A percentile compares a stretch with the other conserved stretches of the same genome.
Evolutionary conservation across 1,140 invertebrate species (phyloP).

Genomic region (Rhizoglyphus robini): DNA sequence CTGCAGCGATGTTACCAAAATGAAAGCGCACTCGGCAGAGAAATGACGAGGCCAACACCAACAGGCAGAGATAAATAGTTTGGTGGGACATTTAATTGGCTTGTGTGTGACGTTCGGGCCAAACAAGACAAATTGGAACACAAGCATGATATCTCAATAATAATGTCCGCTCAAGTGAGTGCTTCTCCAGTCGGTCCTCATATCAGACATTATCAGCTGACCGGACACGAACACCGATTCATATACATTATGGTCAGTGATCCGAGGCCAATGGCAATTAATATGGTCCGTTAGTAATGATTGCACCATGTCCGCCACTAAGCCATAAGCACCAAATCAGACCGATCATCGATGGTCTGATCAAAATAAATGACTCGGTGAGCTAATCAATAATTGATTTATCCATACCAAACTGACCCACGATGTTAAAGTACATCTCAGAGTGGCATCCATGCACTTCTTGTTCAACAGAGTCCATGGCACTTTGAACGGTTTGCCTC

Average conservation of each 20-base stretch:
- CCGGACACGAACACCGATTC: neutral
- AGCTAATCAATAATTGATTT: neutral
- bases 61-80: constrained; percentile 8
- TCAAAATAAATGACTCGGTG: neutral
- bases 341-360: too few species aligned
- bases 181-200: neutral
- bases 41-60: neutral
- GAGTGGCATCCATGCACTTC: neutral
- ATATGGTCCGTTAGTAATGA: neutral
- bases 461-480: neutral
- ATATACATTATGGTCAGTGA: neutral
- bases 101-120: neutral
- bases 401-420: neutral
- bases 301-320: neutral
- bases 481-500: neutral
- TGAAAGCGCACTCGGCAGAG: neutral
- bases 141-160: constrained; percentile 5
- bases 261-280: neutral
- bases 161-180: neutral
- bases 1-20: neutral
- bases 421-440: neutral
- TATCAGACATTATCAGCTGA: neutral
- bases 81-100: neutral
- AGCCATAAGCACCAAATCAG: too few species aligned
- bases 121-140: constrained; percentile 11